Base-by-base conservation (phyloP, 2,797 vertebrate genomes). In the Enteromius radiatus region DNA sequence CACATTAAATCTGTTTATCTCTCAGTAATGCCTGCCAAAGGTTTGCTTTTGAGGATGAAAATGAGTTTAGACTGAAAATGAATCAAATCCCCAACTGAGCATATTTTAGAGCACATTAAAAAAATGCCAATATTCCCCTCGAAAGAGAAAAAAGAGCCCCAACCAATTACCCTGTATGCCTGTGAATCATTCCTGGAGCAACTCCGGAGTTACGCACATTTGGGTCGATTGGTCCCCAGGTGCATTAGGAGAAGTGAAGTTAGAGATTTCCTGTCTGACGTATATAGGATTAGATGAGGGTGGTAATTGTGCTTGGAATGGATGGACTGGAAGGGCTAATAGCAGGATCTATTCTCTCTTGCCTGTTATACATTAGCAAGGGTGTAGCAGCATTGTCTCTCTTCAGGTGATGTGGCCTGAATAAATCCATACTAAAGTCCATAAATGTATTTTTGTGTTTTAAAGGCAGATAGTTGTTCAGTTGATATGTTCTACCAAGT, bases 161-260 rank as follows among this genome's bases (percentile, higher is more conserved):
- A 86, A 86, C 85, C 82, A 83, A 83, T 76, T 85, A 87, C 78
- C 85, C 83, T 82, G 88, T 80, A 78, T 59, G 78, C 78, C 85
- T 81, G 56, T 78, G 76, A 86, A 84, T 87, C 85, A 65, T 67
- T 91, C 87, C 84, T 86, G 47, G 82, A 90, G 86, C 88, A 82
- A 90, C 86, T 83, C 88, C 67, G 82, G 88, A 84, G 68, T 86
- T 83, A 76, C 28, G 41, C 86, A 90, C 90, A 93, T 93, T 88
- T 93, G 90, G 92, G 91, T 92, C 91, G 89, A 84, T 68, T 86
- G 38, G 41, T 92, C 93, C 89, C 91, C 84, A 54, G 84, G 89
- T 91, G 90, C 79, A 83, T 43, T 28, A 26, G 0, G 63, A 64
- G 86, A 81, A 88, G 90, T 89, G 82, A 87, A 92, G 82, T 68